These are phyloP conservation scores for Cynopterus brachyotis DNA, from an alignment of 2,113 vertebrate genomes.

Conservation along the genomic window DNA sequence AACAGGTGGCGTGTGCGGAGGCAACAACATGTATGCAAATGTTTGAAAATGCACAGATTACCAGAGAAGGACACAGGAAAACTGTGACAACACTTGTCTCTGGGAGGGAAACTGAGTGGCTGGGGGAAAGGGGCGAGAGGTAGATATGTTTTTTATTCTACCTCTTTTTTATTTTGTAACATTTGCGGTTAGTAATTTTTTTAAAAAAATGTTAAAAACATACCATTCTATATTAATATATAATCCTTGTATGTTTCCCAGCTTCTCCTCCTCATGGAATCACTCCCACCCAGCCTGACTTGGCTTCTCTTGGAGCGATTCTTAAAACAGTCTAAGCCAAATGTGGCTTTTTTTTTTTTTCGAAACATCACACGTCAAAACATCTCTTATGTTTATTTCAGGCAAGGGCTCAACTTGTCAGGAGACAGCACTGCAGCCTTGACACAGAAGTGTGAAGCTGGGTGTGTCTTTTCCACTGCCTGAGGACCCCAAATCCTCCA, in stretches of 20 bases:
- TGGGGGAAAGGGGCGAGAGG: background rate
- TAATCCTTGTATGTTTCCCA: background rate
- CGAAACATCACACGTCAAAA: conserved; percentile 19
- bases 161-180: background rate
- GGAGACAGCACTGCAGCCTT: background rate
- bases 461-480: background rate
- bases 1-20: rapidly evolving
- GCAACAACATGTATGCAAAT: rapidly evolving
- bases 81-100: rapidly evolving
- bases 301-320: background rate
- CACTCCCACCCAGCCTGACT: background rate
- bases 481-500: background rate
- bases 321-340: conserved; percentile 33
- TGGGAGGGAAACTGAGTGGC: background rate
- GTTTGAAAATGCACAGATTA: background rate
- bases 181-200: background rate
- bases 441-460: background rate
- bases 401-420: conserved; percentile 16
- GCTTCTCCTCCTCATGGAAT: background rate
- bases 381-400: conserved; percentile 60
- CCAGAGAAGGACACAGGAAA: background rate
- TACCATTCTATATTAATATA: background rate
- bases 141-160: background rate
- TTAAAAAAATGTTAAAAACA: background rate
- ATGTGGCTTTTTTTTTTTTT: conserved; percentile 7